Percentiles rank a stretch among this genome's conserved stretches.
Conservation (phyloP, 2,113 vertebrate species). For the human region GRCh38 chr19:40380501-40381000, state of each 20-base stretch:
- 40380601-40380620: background rate
- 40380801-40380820: background rate
- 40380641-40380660: background rate
- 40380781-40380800: conserved; percentile 38
- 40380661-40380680: conserved; percentile 26
- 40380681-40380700: conserved; percentile 77
- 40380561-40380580: conserved; percentile 74
- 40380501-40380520: background rate
- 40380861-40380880: conserved; percentile 68
- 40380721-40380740: conserved; percentile 49
- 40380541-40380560: conserved; percentile 48
- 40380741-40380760: conserved; percentile 61
- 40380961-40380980: conserved; percentile 80
- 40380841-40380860: rapidly evolving
- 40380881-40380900: conserved; percentile 67
- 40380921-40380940: conserved; percentile 74
- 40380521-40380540: conserved; percentile 50
- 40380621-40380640: conserved; percentile 26
- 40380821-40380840: rapidly evolving
- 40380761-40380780: background rate
- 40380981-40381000: conserved; percentile 81
- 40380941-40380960: conserved; percentile 83
- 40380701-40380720: conserved; percentile 73
- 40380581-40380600: background rate
- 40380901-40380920: conserved; percentile 79